Evolutionary conservation across 2,113 vertebrate species (phyloP).

Genomic region (Paedocypris sp.): DNA sequence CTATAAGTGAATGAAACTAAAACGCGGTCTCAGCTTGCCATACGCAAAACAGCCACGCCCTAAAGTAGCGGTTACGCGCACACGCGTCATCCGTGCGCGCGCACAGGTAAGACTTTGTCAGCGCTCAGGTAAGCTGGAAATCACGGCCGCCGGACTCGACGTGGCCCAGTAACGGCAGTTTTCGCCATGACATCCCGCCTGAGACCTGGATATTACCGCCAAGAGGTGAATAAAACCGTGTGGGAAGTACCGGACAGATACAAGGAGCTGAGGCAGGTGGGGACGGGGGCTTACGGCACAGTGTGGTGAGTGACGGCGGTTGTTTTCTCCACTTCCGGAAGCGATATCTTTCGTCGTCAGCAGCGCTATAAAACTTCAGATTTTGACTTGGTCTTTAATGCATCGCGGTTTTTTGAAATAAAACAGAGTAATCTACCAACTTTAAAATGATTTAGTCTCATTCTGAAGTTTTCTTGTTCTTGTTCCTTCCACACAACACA

Average conservation of each 20-base stretch:
- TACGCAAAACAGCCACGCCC: not conserved
- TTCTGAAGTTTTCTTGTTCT: no score
- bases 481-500: no score
- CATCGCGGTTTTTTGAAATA: no score
- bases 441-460: no score
- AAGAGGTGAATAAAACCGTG: slow-evolving; percentile 80
- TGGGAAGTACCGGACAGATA: slow-evolving; percentile 87
- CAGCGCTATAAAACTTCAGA: no score
- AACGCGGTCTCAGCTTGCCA: not conserved
- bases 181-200: slow-evolving; percentile 47
- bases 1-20: no score
- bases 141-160: not conserved
- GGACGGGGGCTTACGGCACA: slow-evolving; percentile 86
- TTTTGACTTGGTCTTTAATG: no score
- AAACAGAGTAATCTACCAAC: no score
- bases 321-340: not conserved
- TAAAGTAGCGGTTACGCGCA: not conserved
- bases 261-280: slow-evolving; percentile 76
- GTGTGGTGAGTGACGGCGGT: slow-evolving; percentile 78
- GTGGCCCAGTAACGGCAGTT: not conserved
- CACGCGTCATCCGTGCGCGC: not conserved
- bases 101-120: slow-evolving; percentile 18
- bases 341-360: no score
- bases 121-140: not conserved
- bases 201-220: slow-evolving; percentile 70